Evolutionary conservation across 2,797 vertebrate species (phyloP).

Genomic region (Tiaroga cobitis): DNA sequence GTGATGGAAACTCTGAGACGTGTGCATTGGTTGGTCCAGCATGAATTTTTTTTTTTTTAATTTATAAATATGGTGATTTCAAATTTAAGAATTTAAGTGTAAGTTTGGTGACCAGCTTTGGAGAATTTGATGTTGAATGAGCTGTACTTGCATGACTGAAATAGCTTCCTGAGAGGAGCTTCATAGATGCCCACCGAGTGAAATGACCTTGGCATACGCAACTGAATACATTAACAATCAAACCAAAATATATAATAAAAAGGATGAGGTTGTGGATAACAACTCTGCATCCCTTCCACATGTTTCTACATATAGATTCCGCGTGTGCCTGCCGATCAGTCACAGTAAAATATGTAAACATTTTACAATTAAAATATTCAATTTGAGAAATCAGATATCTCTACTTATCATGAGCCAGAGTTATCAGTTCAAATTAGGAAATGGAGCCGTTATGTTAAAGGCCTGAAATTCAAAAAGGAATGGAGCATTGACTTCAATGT

Average conservation of each 20-base stretch:
- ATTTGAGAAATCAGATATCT: not conserved
- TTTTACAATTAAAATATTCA: not conserved
- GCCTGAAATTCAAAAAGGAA: constrained; percentile 46
- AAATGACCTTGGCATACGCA: not conserved
- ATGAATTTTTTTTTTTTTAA: too few species aligned
- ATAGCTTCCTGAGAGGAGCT: not conserved
- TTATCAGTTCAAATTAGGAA: constrained; percentile 6
- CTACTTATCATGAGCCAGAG: not conserved
- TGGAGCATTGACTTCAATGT: constrained; percentile 65
- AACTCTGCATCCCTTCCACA: not conserved
- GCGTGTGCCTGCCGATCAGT: not conserved
- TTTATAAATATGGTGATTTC: not conserved
- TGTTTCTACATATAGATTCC: not conserved
- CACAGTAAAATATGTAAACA: not conserved
- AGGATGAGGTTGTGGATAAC: not conserved
- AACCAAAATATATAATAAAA: not conserved
- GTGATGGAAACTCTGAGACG: not conserved
- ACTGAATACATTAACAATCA: too few species aligned
- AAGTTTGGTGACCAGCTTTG: not conserved
- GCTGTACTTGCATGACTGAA: not conserved
- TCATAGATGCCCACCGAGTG: not conserved
- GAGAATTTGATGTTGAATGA: not conserved
- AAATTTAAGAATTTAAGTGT: not conserved
- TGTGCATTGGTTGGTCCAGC: not conserved
- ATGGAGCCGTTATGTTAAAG: constrained; percentile 23